phyloP scores from a whole-genome alignment of 1,140 invertebrate genomes.

The Caligus rogercresseyi region DNA sequence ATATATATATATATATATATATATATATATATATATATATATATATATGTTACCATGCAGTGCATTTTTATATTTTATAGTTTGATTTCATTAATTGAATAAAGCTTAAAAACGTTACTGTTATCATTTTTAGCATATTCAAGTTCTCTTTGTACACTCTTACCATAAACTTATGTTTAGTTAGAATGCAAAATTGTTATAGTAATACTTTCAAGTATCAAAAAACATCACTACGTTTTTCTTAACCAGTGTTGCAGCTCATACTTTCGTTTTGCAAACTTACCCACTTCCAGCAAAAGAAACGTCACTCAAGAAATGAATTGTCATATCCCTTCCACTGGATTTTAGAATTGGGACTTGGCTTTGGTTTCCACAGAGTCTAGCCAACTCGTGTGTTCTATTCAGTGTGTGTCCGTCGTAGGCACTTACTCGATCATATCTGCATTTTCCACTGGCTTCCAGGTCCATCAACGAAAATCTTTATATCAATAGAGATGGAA shows the following conservation, averaged over 20 bases:
- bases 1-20: too few species aligned
- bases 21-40: too few species aligned
- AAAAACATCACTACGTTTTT: neutral
- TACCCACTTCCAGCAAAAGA: neutral
- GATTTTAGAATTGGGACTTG: constrained; percentile 7
- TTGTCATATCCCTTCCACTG: neutral
- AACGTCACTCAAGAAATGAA: neutral
- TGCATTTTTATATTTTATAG: too few species aligned
- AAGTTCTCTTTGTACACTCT: too few species aligned
- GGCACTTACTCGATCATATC: constrained; percentile 39
- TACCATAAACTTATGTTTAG: too few species aligned
- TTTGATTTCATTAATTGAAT: too few species aligned
- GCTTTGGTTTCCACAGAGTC: constrained; percentile 11
- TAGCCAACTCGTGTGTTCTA: neutral
- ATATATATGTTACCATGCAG: too few species aligned
- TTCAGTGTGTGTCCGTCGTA: constrained; percentile 35
- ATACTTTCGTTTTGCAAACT: neutral
- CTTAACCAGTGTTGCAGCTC: neutral
- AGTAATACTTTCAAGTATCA: neutral
- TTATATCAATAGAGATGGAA: constrained; percentile 14
- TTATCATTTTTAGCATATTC: too few species aligned
- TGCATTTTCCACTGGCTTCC: constrained; percentile 27
- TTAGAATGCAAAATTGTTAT: neutral
- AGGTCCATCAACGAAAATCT: constrained; percentile 29
- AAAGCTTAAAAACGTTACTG: too few species aligned